Evolutionary conservation across 2,888 invertebrate genomes (phyloP), one percentile per base, ranked within the genome.

Genomic region (Nomada goodeniana): DNA sequence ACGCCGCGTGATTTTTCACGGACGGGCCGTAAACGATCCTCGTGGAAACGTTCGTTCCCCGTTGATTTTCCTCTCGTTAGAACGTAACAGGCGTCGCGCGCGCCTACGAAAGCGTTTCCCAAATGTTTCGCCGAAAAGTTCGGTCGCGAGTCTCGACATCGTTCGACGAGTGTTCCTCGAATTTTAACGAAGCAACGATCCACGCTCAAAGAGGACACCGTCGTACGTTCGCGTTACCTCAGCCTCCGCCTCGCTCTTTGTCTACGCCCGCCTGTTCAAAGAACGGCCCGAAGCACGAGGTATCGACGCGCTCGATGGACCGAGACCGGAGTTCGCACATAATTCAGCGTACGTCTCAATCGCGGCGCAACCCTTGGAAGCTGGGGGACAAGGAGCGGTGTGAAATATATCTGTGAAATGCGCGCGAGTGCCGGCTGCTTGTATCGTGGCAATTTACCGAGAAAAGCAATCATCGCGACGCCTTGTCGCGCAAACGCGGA

Each of bases 321-420:
- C 82, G 76, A 84, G 78, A 76, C 72, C 63, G 50, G 47, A 59
- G 68, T 59, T 80, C 65, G 73, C 81, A 69, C 86, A 85, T 88
- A 86, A 89, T 86, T 87, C 84, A 82, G 65, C 63, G 72, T 68
- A 87, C 84, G 84, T 87, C 87, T 88, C 84, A 88, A 89, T 89
- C 80, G 53, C 55, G 13, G 61, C 61, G 52, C 59, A 55, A 36
- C 60, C 76, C 59, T 71, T 76, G 71, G 60, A 71, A 60, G 76
- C 71, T 64, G 18, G 11, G 36, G 55, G 57, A 70, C 63, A 55
- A 64, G 26, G 69, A 29, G 69, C 20, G 64, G 52, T 65, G 76
- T 76, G 64, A 71, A 76, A 71, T 71, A 76, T 76, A 75, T 68
- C 71, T 55, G 71, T 76, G 71, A 71, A 65, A 76, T 76, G 59